Base-by-base conservation (phyloP, 2,113 vertebrate species). In the pig (Sus scrofa) region DNA sequence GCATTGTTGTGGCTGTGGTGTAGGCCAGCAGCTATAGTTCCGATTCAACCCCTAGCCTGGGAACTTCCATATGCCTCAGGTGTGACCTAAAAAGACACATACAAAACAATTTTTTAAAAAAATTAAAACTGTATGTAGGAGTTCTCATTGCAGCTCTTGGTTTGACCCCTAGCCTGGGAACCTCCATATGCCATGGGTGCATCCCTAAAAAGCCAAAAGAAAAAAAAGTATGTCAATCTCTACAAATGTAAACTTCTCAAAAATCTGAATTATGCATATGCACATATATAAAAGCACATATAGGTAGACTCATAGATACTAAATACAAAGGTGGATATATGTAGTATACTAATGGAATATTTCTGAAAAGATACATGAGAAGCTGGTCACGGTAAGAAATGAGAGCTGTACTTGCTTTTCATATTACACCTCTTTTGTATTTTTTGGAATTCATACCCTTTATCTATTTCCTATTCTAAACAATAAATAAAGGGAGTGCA, bases 371-470 rank as follows among this genome's bases (percentile, higher is more conserved):
- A 65, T 73, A 26, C 14, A 77, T 1, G 86, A 39, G 4, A n/a
- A 86, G 60, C 32, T 92, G 9, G 84, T 73, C 78, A 67, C 12
- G 63, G 22, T 82, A 92, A 95, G 8, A 56, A 87, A 56, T 86
- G 7, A 20, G 10, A 91, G 26, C 6, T 83, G 7, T 84, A 12
- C 16, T 39, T 82, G 58, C 34, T 68, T 78, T 44, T 44, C 44
- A 6, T 44, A 44, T 44, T 44, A 44, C 8, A 44, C 44, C 44
- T 44, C 44, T 44, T 44, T 56, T 75, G 44, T 30, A 62, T 86
- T 14, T 86, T 74, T 89, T 89, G 65, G 71, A 89, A 75, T 77
- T 86, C 86, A 26, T 50, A 74, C 14, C 26, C 2, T 79, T 13
- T 15, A 22, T 16, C 44, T 60, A 88, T 58, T 84, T 91, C 14